A percentile compares a stretch with the other conserved stretches of the same genome.
Evolutionary conservation across 2,113 vertebrate genomes (phyloP).

Genomic region (Apodemus sylvaticus): DNA sequence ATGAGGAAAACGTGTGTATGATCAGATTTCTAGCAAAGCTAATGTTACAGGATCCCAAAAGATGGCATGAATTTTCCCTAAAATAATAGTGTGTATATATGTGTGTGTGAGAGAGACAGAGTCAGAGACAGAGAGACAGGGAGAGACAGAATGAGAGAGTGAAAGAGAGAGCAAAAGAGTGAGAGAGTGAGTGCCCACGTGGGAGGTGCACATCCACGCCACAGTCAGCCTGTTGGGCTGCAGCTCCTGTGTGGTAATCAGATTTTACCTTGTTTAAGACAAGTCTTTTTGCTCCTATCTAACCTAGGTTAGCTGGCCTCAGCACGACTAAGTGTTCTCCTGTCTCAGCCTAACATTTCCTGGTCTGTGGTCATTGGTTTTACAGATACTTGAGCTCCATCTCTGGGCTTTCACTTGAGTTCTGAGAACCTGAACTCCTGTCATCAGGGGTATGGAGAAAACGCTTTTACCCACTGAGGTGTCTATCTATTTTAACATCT

Average conservation of each 20-base stretch:
- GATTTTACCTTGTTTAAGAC: not conserved
- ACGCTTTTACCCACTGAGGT: not conserved
- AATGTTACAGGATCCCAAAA: not conserved
- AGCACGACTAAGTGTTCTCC: not conserved
- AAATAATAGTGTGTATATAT: not conserved
- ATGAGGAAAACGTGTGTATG: not conserved
- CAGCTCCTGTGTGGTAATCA: not conserved
- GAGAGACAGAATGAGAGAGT: not conserved
- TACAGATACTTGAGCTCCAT: not conserved
- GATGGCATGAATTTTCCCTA: not conserved
- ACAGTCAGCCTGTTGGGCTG: not conserved
- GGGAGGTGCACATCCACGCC: not conserved
- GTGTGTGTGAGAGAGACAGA: not conserved
- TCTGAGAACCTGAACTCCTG: not conserved
- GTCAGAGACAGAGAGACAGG: not conserved
- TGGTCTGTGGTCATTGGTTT: not conserved
- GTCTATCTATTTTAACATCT: too few species aligned
- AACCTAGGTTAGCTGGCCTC: not conserved
- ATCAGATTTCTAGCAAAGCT: slow-evolving; percentile 8
- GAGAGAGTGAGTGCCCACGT: too few species aligned
- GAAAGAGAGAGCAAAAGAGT: too few species aligned
- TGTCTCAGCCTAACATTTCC: not conserved
- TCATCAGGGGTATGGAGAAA: not conserved
- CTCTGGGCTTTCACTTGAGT: not conserved
- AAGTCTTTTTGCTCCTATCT: not conserved